Evolutionary conservation across 2,797 vertebrate genomes (phyloP), one percentile per base, ranked within the genome.

Genomic region (Periparus ater): DNA sequence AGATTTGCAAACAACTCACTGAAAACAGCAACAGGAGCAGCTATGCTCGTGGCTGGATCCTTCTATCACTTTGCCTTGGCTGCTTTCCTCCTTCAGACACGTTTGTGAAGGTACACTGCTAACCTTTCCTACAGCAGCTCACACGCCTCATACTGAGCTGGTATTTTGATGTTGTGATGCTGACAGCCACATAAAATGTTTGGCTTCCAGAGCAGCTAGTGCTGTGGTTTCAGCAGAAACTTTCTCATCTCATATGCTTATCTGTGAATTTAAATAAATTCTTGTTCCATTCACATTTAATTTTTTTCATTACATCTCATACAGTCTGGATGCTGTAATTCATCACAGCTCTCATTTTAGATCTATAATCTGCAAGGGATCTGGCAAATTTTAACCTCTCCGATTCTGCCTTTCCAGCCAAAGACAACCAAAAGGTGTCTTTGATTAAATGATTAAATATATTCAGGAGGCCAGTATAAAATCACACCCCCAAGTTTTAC

Each of bases 1-100:
- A 99, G 98, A 99, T 99, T 98, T 99, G 99, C 97, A 99, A 99
- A 95, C 99, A 99, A 95, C 98, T 99, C 53, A 98, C 98, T 6
- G 98, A 98, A 30, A 99, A 99, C 97, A 97, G 88, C 86, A 99
- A 98, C 85, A 98, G 93, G 19, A 98, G 95, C 94, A 99, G 99
- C 97, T 97, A 97, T 84, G 98, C 98, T 77, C 98, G 99, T 29
- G 99, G 99, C 38, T 99, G 99, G 99, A 98, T 99, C 96, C 98
- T 99, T 65, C 97, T 99, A 48, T 99, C 99, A 8, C 98, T 99
- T 75, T 99, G 99, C 93, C 96, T 99, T 80, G 99, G 99, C n/a
- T 98, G 99, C 93, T 99, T 99, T 95, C 98, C 99, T 58, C 99
- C 99, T 17, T 98, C 98, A 7, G 98, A 99, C 38, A 97, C 78